These are phyloP conservation scores for Thryonomys swinderianus DNA, from an alignment of 2,113 vertebrate species.

Conservation along the genomic window DNA sequence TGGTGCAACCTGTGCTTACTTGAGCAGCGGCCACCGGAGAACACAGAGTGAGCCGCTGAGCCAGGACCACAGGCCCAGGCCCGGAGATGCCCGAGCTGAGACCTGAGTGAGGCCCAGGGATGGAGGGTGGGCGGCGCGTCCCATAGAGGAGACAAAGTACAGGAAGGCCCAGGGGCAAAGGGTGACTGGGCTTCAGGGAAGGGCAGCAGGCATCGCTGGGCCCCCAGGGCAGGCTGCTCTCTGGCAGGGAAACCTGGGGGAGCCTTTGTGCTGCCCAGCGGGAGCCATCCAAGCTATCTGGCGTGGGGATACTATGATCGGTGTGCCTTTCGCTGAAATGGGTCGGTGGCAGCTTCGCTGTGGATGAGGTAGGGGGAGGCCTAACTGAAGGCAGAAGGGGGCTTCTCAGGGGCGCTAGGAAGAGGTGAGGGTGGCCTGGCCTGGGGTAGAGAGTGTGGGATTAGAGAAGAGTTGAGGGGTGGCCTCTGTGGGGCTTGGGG, in stretches of 20 bases:
- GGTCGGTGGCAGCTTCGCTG: neutral
- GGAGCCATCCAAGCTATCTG: neutral
- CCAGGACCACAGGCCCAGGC: neutral
- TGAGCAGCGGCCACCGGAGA: neutral
- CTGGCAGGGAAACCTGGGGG: neutral
- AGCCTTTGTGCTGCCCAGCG: neutral
- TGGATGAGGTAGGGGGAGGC: neutral
- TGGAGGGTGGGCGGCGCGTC: too few relatives aligned
- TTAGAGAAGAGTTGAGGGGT: neutral
- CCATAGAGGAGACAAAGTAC: neutral
- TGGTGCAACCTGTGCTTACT: neutral
- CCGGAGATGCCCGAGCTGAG: neutral
- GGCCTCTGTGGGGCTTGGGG: neutral
- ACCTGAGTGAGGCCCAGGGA: too few relatives aligned
- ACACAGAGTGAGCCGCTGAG: too few relatives aligned
- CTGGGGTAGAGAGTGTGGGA: neutral
- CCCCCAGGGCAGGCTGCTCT: neutral
- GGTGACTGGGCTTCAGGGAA: neutral
- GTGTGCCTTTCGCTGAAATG: neutral
- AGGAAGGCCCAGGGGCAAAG: neutral
- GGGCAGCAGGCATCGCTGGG: neutral
- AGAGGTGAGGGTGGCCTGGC: neutral
- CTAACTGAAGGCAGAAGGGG: too few relatives aligned
- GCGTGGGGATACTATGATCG: fast-evolving
- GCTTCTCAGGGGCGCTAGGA: too few relatives aligned